Evolutionary conservation across 2,113 vertebrate genomes (phyloP).

Genomic region (Baryphthengus martii): DNA sequence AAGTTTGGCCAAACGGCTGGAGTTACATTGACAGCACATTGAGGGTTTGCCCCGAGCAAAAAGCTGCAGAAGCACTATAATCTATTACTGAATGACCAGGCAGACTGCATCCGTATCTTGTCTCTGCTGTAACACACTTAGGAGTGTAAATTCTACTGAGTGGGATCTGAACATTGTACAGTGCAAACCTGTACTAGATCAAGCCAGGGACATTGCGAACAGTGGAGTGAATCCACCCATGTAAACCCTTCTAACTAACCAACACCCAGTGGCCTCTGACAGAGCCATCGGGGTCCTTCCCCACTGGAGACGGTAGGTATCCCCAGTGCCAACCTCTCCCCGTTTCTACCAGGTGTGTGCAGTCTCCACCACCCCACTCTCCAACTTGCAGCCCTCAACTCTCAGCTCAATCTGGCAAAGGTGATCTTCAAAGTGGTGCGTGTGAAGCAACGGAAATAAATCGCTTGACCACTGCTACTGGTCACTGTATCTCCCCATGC

Average conservation of each 20-base stretch:
- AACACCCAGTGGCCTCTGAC: constrained; percentile 2
- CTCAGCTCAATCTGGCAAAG: constrained; percentile 74
- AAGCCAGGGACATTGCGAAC: constrained; percentile 73
- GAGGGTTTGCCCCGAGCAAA: neutral
- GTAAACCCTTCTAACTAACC: constrained; percentile 46
- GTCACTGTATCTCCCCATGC: constrained; percentile 68
- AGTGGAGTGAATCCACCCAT: neutral
- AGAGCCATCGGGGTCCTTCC: neutral
- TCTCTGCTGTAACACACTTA: neutral
- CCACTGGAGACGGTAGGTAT: constrained; percentile 23
- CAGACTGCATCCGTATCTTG: neutral
- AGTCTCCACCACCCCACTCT: constrained; percentile 79
- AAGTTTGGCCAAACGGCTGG: neutral
- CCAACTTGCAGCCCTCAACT: constrained; percentile 85
- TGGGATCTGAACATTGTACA: constrained; percentile 71
- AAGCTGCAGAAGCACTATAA: neutral
- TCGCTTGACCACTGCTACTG: neutral
- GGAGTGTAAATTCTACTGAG: neutral
- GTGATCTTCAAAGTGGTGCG: constrained; percentile 74
- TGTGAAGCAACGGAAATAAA: constrained; percentile 69
- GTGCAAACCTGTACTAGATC: constrained; percentile 60
- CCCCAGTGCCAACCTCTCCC: constrained; percentile 25
- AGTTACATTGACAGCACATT: neutral
- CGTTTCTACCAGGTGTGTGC: constrained; percentile 53
- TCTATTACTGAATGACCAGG: neutral